Percentiles rank a stretch among this genome's conserved stretches.
These are phyloP conservation scores for Copidosoma floridanum DNA, from an alignment of 1,140 invertebrate species.

Conservation along the genomic window DNA sequence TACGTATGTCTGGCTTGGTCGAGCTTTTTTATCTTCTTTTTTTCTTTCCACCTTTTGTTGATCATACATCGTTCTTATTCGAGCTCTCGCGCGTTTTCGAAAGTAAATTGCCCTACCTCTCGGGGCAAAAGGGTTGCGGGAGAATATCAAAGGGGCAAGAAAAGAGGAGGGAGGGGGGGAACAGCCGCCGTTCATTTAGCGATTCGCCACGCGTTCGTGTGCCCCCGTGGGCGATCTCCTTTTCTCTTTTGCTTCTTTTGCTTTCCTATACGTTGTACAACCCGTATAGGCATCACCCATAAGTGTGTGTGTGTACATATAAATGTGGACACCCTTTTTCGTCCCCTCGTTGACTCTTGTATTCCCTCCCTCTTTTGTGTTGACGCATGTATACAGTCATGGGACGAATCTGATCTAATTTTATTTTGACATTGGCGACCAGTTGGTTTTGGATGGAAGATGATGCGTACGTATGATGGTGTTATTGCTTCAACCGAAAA, in stretches of 20 bases:
- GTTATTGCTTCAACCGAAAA: no score
- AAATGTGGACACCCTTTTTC: not conserved
- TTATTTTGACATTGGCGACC: conserved; percentile 6
- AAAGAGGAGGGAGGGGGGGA: not conserved
- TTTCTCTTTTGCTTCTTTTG: not conserved
- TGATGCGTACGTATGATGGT: no score
- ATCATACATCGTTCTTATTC: no score
- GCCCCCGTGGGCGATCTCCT: conserved; percentile 14
- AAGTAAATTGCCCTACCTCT: conserved; percentile 6
- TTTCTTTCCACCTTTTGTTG: no score
- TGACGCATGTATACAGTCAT: not conserved
- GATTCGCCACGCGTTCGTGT: conserved; percentile 25
- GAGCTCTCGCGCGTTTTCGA: not conserved
- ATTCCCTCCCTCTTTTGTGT: not conserved
- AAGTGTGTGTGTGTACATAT: not conserved
- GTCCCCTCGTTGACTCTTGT: no score
- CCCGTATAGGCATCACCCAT: not conserved
- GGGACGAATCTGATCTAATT: conserved; percentile 3
- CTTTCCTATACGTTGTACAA: not conserved
- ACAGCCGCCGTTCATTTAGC: conserved; percentile 22
- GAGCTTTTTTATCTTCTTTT: no score
- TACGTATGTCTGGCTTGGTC: no score
- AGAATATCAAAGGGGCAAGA: not conserved
- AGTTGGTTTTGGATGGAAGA: no score
- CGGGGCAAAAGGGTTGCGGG: not conserved